Evolutionary conservation across 35 echinoderm and acorn worm genomes (phyloP), one percentile per base, ranked within the genome.

Genomic region (Ophiothrix spiculata): DNA sequence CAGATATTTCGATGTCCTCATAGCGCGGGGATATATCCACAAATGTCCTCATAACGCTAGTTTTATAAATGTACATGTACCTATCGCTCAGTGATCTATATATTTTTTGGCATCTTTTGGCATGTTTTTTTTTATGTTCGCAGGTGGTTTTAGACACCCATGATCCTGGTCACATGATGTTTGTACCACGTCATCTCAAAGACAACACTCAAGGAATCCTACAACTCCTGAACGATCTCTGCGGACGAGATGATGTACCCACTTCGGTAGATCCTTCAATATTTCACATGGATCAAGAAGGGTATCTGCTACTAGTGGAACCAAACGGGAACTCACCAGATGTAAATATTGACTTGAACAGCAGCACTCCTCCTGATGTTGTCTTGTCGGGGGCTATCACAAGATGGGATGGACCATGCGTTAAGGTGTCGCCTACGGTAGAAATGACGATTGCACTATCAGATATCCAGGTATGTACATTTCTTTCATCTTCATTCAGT

Each of bases 401-500:
- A 1, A 45, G 54, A 23, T 82, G 80, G 80, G 40, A 82, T 25
- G 80, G 35, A 33, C 38, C 38, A 11, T 82, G 38, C 38, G 76
- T 98, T 32, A 64, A 87, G 2, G 95, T 93, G 29, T 80, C 39
- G 13, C 91, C 89, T 1, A 91, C 90, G 32, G 92, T 93, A 2
- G 95, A 98, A 40, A 92, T 84, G 31, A 98, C 95, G 33, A 98
- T 98, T 56, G 91, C 92, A 8, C 77, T 93, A 17, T 90, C 89
- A 29, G 95, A 98, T 63, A 91, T 98, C 38, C 91, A 98, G 95
- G 95, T 98, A 40, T 11, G 49, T 13, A 15, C 2, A 14, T 33
- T 15, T 81, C 56, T 45, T 36, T 12, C 38, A 38, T 31, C n/a
- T n/a, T n/a, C n/a, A n/a, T n/a, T n/a, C n/a, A n/a, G n/a, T n/a